phyloP scores from a whole-genome alignment of 2,888 invertebrate genomes.

The Pyrocoelia pectoralis region DNA sequence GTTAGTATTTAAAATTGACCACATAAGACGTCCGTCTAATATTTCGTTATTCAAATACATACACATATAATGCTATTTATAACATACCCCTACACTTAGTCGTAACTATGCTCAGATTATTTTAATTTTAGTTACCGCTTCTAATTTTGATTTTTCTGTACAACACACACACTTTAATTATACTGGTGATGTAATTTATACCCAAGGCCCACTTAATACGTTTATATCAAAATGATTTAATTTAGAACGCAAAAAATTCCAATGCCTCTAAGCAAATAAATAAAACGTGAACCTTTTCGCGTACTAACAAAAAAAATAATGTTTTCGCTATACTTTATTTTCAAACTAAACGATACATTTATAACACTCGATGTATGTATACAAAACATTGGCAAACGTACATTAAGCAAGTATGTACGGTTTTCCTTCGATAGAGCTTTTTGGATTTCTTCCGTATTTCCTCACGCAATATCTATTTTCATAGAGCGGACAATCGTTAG shows the following conservation, averaged over 20 bases:
- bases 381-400: constrained; percentile 3
- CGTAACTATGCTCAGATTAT: constrained; percentile 54
- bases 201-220: constrained; percentile 46
- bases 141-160: constrained; percentile 54
- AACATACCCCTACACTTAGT: constrained; percentile 53
- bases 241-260: constrained; percentile 46
- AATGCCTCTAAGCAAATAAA: constrained; percentile 32
- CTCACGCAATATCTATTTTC: not conserved
- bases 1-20: constrained; percentile 28
- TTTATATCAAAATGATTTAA: constrained; percentile 45
- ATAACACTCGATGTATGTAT: not conserved
- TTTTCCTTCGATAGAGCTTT: not conserved
- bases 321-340: no score
- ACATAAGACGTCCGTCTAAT: constrained; percentile 39
- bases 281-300: constrained; percentile 15
- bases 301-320: no score
- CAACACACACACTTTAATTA: constrained; percentile 51
- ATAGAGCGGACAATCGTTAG: not conserved
- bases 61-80: constrained; percentile 47
- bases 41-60: constrained; percentile 35
- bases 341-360: no score
- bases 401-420: not conserved
- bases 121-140: constrained; percentile 57
- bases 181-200: constrained; percentile 50
- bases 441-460: no score